Conservation (phyloP, 92 coral and sea anemone genomes). For the Blastomussa wellsi region DNA sequence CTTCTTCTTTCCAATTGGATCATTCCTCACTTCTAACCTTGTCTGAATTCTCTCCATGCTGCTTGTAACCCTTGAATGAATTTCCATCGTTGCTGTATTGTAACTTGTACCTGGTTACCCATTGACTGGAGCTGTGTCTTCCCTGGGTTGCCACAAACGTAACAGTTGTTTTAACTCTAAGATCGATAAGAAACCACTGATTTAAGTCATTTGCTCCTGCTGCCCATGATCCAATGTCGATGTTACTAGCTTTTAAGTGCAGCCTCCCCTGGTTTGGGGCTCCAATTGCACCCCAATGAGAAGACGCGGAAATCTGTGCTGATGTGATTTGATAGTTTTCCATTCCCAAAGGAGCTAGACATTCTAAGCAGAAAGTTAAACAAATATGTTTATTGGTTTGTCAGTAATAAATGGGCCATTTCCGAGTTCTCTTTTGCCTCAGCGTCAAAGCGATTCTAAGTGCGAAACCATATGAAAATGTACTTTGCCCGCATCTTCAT, state of each 20-base stretch:
- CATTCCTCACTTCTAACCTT: neutral
- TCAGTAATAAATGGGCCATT: too few relatives aligned
- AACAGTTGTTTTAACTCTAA: neutral
- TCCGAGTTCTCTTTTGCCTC: too few relatives aligned
- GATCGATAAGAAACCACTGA: slow-evolving; percentile 32
- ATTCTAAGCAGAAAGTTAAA: neutral
- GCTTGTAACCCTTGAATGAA: neutral
- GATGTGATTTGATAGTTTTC: slow-evolving; percentile 18
- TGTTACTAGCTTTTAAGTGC: neutral
- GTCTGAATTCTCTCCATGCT: neutral
- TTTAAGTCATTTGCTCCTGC: neutral
- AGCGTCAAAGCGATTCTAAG: too few relatives aligned
- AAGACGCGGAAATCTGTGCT: slow-evolving; percentile 23
- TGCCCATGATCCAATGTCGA: neutral
- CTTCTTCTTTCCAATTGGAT: too few relatives aligned
- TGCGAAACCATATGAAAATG: too few relatives aligned
- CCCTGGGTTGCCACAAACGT: slow-evolving; percentile 30
- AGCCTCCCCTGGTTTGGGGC: slow-evolving; percentile 25
- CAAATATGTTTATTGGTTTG: too few relatives aligned
- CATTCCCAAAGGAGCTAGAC: slow-evolving; percentile 28
- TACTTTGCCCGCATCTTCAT: too few relatives aligned
- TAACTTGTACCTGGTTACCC: slow-evolving; percentile 14
- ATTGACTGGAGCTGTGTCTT: neutral
- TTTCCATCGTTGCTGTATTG: neutral
- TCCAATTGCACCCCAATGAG: neutral